phyloP scores from a whole-genome alignment of 2,888 invertebrate species.

The Subacronicta megacephala region DNA sequence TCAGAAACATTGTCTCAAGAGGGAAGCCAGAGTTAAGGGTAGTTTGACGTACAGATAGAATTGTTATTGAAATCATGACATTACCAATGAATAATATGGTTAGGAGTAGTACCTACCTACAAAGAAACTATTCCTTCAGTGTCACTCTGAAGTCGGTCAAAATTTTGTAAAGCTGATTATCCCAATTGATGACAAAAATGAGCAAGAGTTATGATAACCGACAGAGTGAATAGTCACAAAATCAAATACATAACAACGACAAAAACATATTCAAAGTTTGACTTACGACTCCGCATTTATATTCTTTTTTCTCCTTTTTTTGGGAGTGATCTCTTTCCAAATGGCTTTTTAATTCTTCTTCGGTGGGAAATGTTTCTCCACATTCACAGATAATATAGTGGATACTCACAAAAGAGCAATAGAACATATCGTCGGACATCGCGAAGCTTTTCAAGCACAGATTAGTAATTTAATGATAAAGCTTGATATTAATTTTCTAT shows the following conservation, averaged over 20 bases:
- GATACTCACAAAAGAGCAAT: conserved; percentile 77
- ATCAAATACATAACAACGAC: neutral
- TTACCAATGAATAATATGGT: too few relatives aligned
- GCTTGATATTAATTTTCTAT: conserved; percentile 59
- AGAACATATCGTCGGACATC: conserved; percentile 69
- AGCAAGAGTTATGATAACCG: too few relatives aligned
- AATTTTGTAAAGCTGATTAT: too few relatives aligned
- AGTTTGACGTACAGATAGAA: too few relatives aligned
- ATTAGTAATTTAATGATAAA: conserved; percentile 60
- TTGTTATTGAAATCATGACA: too few relatives aligned
- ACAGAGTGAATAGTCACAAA: neutral
- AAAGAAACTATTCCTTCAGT: too few relatives aligned
- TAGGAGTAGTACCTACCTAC: neutral
- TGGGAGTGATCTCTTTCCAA: conserved; percentile 70
- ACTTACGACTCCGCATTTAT: conserved; percentile 66
- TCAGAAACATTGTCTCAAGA: too few relatives aligned
- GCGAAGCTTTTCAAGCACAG: conserved; percentile 65
- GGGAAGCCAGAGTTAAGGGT: too few relatives aligned
- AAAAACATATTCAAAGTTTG: neutral
- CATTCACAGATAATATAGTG: conserved; percentile 83
- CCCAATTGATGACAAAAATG: too few relatives aligned
- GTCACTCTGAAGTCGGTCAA: too few relatives aligned
- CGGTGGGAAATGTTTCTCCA: conserved; percentile 75
- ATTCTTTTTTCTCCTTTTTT: conserved; percentile 69
- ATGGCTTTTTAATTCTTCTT: conserved; percentile 70